Evolutionary conservation across 2,888 invertebrate genomes (phyloP), one percentile per base, ranked within the genome.

Genomic region (Tenthredo scrophulariae): DNA sequence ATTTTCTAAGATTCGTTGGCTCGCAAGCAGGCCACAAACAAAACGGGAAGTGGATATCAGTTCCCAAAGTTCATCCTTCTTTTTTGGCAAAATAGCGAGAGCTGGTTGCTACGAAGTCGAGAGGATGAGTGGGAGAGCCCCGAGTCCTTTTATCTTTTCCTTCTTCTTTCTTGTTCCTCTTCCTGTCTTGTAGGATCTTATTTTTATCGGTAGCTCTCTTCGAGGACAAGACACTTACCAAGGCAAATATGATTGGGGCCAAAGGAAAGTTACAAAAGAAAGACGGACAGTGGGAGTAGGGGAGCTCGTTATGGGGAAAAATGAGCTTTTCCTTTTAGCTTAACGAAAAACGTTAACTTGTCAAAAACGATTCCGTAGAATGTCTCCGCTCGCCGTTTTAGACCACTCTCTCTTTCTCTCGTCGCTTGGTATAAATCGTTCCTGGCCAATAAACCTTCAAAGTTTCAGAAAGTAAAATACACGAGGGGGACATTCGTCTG

Each of bases 231-330:
- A n/a, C 40, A 58, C 40, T 46, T 43, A 72, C 85, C 86, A 85
- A 85, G 87, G 86, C 84, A 87, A 88, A 88, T 89, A 88, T 89
- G 87, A 89, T 90, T 86, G 86, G n/a, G 46, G 46, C 79, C 84
- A 87, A 86, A 87, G 85, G 84, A 86, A 87, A 88, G 86, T 86
- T 86, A 85, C 84, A 84, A 43, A 43, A 84, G 37, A 80, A 83
- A 65, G 79, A 80, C 72, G 86, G 80, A 85, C 46, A 84, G 85
- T 80, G 65, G 77, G 6, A 29, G 85, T 70, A 86, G 84, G 80
- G 84, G 90, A 90, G 88, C 90, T 90, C 87, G 89, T 91, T 91
- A 91, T 88, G 88, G 88, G 84, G 86, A 89, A 91, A 83, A 83
- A 67, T 83, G 67, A 67, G 67, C 83, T 29, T 43, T 83, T 40